phyloP scores from a whole-genome alignment of 1,140 invertebrate species.

The Neuroterus valhalla region DNA sequence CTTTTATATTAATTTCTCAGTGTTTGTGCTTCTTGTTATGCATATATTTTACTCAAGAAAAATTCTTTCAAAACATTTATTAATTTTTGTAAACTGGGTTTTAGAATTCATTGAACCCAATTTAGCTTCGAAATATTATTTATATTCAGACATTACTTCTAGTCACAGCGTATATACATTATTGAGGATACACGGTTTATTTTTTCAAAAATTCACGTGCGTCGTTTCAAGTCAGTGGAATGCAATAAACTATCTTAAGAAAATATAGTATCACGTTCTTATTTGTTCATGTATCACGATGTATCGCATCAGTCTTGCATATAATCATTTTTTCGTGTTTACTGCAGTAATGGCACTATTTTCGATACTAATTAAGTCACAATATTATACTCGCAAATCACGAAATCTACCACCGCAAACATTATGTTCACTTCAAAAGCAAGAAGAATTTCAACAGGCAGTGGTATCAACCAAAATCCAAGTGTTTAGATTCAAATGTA shows the following conservation, averaged over 20 bases:
- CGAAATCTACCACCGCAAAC: constrained; percentile 27
- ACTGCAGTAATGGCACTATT: constrained; percentile 10
- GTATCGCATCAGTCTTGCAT: constrained; percentile 62
- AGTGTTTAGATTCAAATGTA: too few species aligned
- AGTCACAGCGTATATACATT: neutral
- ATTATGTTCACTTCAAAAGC: constrained; percentile 10
- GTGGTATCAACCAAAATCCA: too few species aligned
- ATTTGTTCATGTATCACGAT: constrained; percentile 49
- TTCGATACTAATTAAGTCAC: constrained; percentile 17
- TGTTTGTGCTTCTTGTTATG: too few species aligned
- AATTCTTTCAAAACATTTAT: too few species aligned
- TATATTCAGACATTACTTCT: neutral
- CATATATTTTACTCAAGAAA: too few species aligned
- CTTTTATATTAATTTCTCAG: too few species aligned
- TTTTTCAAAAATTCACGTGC: neutral
- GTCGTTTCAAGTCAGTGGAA: constrained; percentile 44
- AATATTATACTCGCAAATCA: constrained; percentile 14
- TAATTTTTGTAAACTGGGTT: too few species aligned
- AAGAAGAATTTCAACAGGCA: too few species aligned
- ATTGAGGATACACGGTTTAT: neutral
- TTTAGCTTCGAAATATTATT: too few species aligned
- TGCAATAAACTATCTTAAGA: constrained; percentile 61
- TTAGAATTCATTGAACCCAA: too few species aligned
- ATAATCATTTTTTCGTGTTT: neutral
- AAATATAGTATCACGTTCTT: constrained; percentile 63